A percentile compares a stretch with the other conserved stretches of the same genome.
These are phyloP conservation scores for Crypturellus tataupa DNA, from an alignment of 2,797 vertebrate genomes.

Conservation along the genomic window DNA sequence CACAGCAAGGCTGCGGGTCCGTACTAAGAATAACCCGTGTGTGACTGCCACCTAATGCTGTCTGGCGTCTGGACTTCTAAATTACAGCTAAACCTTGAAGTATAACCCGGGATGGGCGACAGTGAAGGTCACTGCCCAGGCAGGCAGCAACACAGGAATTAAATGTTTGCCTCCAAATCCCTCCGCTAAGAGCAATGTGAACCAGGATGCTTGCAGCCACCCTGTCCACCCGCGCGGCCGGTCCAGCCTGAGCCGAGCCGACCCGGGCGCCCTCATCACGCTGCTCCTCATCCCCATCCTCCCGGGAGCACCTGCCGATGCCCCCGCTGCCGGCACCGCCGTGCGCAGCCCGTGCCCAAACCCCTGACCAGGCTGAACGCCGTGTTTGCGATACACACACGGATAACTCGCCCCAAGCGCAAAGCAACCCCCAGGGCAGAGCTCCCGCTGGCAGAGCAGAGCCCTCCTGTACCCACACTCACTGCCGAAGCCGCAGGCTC, in stretches of 20 bases:
- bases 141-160: background rate
- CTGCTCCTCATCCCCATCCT: background rate
- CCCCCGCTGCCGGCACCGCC: too few species aligned
- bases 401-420: fast-evolving
- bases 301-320: background rate
- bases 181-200: background rate
- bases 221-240: background rate
- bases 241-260: too few species aligned
- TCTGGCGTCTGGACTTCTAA: background rate
- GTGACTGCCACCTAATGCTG: background rate
- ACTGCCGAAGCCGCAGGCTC: background rate
- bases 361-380: background rate
- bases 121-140: background rate
- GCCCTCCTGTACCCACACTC: background rate
- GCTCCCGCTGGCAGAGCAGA: background rate
- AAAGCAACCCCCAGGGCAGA: background rate
- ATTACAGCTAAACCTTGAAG: background rate
- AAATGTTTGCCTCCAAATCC: background rate
- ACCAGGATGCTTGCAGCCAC: background rate
- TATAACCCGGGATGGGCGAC: fast-evolving
- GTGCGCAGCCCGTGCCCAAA: background rate
- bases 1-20: background rate
- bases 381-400: fast-evolving
- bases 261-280: too few species aligned
- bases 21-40: fast-evolving